Evolutionary conservation across 2,888 invertebrate genomes (phyloP).

Genomic region (Athalia circularis): DNA sequence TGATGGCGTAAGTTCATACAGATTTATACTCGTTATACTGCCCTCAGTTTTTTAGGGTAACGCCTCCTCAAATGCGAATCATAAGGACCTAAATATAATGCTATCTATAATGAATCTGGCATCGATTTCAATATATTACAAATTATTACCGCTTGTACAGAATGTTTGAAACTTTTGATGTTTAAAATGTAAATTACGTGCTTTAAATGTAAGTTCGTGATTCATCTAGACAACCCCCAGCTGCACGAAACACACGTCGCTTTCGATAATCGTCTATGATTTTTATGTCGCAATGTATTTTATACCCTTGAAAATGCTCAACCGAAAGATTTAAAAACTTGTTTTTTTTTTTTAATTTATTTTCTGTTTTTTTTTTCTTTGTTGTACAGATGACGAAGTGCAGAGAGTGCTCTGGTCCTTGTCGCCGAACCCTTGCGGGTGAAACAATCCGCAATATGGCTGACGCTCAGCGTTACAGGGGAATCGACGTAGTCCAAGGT

Average conservation of each 20-base stretch:
- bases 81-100: too few species aligned
- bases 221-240: too few species aligned
- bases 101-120: too few species aligned
- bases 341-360: background rate
- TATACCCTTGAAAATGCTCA: background rate
- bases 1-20: constrained; percentile 58
- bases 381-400: constrained; percentile 59
- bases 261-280: background rate
- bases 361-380: background rate
- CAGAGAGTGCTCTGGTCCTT: constrained; percentile 58
- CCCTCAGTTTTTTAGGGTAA: background rate
- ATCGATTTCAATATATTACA: too few species aligned
- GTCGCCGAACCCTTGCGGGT: constrained; percentile 77
- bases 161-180: too few species aligned
- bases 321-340: too few species aligned
- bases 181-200: too few species aligned
- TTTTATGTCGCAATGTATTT: background rate
- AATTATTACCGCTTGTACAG: too few species aligned
- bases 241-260: too few species aligned
- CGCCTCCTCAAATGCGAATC: background rate
- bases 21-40: background rate
- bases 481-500: constrained; percentile 88
- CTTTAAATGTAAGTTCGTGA: too few species aligned
- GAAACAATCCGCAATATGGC: constrained; percentile 80
- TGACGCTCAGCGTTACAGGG: constrained; percentile 81